Evolutionary conservation across 2,888 invertebrate genomes (phyloP).

Genomic region (Mesorhabditis sp.): DNA sequence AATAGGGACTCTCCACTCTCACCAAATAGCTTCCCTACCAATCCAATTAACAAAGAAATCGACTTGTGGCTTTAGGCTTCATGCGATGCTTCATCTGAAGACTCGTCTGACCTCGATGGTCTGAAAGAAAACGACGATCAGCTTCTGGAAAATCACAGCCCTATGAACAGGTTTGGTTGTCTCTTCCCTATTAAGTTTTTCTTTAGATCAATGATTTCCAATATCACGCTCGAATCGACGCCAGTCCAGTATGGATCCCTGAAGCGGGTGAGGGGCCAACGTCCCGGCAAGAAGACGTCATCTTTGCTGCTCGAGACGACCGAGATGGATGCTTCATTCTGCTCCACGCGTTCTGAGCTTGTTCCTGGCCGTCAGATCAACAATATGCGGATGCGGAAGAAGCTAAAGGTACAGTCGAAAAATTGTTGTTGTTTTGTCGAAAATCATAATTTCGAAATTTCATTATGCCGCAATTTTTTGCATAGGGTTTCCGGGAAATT

Average conservation of each 20-base stretch:
- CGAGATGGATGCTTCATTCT: conserved; percentile 42
- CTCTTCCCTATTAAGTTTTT: background rate
- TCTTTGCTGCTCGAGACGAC: conserved; percentile 22
- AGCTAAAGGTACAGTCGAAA: conserved; percentile 6
- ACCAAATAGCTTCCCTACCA: background rate
- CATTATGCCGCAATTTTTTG: too few relatives aligned
- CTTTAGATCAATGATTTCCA: conserved; percentile 29
- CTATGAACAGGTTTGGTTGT: background rate
- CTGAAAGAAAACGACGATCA: conserved; percentile 23
- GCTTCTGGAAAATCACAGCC: conserved; percentile 14
- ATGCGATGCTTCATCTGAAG: conserved; percentile 44
- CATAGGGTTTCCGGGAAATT: too few relatives aligned
- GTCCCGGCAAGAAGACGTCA: conserved; percentile 11
- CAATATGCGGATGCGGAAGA: conserved; percentile 12
- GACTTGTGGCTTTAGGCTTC: conserved; percentile 30
- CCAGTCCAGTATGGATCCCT: conserved; percentile 25
- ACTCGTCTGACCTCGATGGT: conserved; percentile 38
- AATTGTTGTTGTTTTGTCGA: too few relatives aligned
- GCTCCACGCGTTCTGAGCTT: conserved; percentile 41
- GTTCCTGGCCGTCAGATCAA: conserved; percentile 14
- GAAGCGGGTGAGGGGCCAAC: conserved; percentile 21
- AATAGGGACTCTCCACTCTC: too few relatives aligned
- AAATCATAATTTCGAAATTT: too few relatives aligned
- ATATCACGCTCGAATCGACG: conserved; percentile 19
- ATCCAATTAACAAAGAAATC: background rate